These are phyloP conservation scores for Kuschelorhynchus macadamiae DNA, from an alignment of 2,888 invertebrate species.

Conservation along the genomic window DNA sequence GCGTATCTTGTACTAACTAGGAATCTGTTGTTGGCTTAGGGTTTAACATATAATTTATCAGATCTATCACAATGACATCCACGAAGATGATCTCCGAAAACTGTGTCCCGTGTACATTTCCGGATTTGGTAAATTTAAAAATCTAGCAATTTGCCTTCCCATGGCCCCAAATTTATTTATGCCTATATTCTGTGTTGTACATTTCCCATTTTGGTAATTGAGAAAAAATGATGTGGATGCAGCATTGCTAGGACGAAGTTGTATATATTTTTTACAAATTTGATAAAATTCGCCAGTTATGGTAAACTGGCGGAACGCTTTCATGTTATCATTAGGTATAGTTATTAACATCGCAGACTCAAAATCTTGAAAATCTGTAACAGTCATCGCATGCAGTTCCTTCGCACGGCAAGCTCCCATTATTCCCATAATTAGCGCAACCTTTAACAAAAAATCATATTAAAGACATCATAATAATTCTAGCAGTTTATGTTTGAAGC, in stretches of 20 bases:
- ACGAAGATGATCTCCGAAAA: slow-evolving; percentile 16
- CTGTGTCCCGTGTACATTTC: slow-evolving; percentile 25
- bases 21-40: too few relatives aligned
- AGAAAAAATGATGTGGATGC: slow-evolving; percentile 10
- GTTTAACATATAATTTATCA: too few relatives aligned
- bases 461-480: too few relatives aligned
- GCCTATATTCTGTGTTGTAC: slow-evolving; percentile 26
- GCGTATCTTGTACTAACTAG: too few relatives aligned
- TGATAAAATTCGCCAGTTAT: slow-evolving; percentile 28
- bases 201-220: slow-evolving; percentile 28
- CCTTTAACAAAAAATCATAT: slow-evolving; percentile 21
- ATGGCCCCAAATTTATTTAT: slow-evolving; percentile 33
- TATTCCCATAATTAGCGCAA: slow-evolving; percentile 29
- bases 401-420: slow-evolving; percentile 19
- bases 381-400: slow-evolving; percentile 15
- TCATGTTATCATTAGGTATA: slow-evolving; percentile 5
- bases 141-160: slow-evolving; percentile 30
- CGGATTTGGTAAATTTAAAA: slow-evolving; percentile 25
- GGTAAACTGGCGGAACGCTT: slow-evolving; percentile 25
- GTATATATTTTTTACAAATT: slow-evolving; percentile 17
- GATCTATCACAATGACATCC: not conserved
- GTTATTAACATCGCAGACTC: slow-evolving; percentile 19
- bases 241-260: slow-evolving; percentile 10
- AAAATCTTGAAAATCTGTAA: slow-evolving; percentile 23
- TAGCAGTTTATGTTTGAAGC: too few relatives aligned